Conservation (phyloP, 2,113 vertebrate genomes). For the Tupaia chinensis region DNA sequence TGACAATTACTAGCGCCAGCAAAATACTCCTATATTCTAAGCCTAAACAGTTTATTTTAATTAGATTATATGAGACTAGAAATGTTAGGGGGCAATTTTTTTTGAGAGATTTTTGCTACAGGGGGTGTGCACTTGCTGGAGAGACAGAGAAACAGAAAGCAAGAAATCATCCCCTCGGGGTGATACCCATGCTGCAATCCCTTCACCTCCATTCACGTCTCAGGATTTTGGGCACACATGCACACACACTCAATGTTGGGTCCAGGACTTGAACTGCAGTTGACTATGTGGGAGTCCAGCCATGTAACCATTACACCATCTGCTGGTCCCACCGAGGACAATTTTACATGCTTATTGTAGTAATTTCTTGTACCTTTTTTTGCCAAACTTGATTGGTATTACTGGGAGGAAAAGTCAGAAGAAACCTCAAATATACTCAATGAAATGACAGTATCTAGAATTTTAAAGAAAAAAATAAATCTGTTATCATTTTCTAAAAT, state of each 20-base stretch:
- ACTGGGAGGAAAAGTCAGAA: neutral
- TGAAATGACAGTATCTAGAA: conserved; percentile 42
- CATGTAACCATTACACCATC: too few relatives aligned
- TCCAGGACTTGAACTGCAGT: too few relatives aligned
- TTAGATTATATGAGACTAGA: neutral
- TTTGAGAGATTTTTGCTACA: too few relatives aligned
- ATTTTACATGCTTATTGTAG: neutral
- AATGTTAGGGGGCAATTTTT: too few relatives aligned
- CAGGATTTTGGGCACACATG: too few relatives aligned
- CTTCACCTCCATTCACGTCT: too few relatives aligned
- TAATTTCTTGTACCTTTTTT: conserved; percentile 35
- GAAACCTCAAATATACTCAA: neutral
- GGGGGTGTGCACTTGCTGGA: too few relatives aligned
- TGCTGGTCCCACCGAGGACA: neutral
- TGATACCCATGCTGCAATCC: too few relatives aligned
- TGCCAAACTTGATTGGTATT: neutral
- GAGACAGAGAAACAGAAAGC: too few relatives aligned
- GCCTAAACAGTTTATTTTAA: conserved; percentile 31
- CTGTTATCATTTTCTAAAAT: neutral
- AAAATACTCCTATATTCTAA: conserved; percentile 39
- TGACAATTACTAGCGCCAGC: neutral
- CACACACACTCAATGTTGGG: too few relatives aligned
- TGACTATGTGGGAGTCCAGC: too few relatives aligned
- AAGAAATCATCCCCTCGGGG: too few relatives aligned
- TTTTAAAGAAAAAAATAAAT: conserved; percentile 19